Percentiles rank a stretch among this genome's conserved stretches.
Conservation (phyloP, 2,888 invertebrate genomes). For the Thera britannica region DNA sequence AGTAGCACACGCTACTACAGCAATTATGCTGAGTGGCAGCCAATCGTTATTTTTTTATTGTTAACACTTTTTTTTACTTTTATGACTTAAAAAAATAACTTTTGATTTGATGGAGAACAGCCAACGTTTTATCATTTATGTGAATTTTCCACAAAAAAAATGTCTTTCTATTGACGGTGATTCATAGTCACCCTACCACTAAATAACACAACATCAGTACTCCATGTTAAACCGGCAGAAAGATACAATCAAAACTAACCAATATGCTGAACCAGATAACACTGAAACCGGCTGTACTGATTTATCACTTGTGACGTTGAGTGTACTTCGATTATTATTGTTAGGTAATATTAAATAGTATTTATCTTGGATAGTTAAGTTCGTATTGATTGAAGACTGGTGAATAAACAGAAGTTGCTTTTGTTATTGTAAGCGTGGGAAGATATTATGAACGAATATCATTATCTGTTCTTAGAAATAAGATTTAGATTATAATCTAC, state of each 20-base stretch:
- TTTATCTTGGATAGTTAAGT: constrained; percentile 27
- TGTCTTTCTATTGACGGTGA: background rate
- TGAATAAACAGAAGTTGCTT: constrained; percentile 19
- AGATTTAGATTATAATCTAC: too few species aligned
- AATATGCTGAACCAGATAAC: constrained; percentile 65
- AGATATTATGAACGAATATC: background rate
- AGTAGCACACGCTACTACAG: too few species aligned
- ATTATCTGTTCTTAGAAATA: background rate
- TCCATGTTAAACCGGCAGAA: constrained; percentile 69
- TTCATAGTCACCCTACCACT: constrained; percentile 46
- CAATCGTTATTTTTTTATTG: too few species aligned
- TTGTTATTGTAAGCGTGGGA: constrained; percentile 16
- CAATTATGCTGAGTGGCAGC: too few species aligned
- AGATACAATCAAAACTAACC: constrained; percentile 75
- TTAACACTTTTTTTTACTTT: too few species aligned
- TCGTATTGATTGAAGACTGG: constrained; percentile 14
- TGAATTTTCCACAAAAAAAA: too few species aligned
- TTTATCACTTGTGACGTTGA: constrained; percentile 60
- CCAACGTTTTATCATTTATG: too few species aligned
- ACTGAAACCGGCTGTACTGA: constrained; percentile 57
- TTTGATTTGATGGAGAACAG: too few species aligned
- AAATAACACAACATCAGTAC: constrained; percentile 47
- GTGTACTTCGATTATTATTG: constrained; percentile 48
- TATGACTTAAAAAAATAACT: too few species aligned
- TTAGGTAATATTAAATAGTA: constrained; percentile 29